Evolutionary conservation across 2,113 vertebrate genomes (phyloP), one percentile per base, ranked within the genome.

Genomic region (Neopipo cinnamomea): DNA sequence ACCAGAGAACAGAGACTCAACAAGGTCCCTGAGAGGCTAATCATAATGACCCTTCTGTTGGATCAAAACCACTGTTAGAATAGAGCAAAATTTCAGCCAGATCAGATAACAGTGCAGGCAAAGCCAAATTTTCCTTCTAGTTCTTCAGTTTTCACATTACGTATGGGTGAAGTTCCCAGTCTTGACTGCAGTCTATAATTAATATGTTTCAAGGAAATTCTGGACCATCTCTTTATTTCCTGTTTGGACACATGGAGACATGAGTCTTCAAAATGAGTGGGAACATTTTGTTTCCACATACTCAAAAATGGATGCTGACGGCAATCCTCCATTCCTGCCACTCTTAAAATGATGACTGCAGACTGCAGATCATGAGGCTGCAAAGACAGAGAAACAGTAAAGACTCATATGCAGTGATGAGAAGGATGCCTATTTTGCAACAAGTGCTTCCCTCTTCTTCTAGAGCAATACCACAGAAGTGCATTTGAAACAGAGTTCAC

Each of bases 281-380:
- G 71, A 82, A 79, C 49, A 47, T 71, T 85, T 72, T 85, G 59
- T 68, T 75, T 59, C 47, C 27, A 33, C 42, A 1, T 16, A n/a
- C 41, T 37, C 8, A 61, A 13, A 76, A 88, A 41, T 5, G 15
- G 44, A 28, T 76, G 44, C 70, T 74, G 35, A 52, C 30, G 61
- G 24, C 46, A 44, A 30, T 28, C 6, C 5, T 52, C 47, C 4
- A 4, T 3, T 66, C 47, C 41, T 66, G 49, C 53, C 18, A 12
- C 18, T 37, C 61, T 8, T 46, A 12, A 31, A n/a, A 9, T 1
- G 3, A 72, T 33, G 19, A 77, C 17, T 27, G 2, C 0, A 0
- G 3, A 13, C 35, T 39, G 23, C 42, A 62, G 47, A 21, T 13
- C 52, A 6, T 0, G 14, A n/a, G 52, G 62, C 44, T 53, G 49